Conservation (phyloP, 2,113 vertebrate genomes). For the Catagonus wagneri region DNA sequence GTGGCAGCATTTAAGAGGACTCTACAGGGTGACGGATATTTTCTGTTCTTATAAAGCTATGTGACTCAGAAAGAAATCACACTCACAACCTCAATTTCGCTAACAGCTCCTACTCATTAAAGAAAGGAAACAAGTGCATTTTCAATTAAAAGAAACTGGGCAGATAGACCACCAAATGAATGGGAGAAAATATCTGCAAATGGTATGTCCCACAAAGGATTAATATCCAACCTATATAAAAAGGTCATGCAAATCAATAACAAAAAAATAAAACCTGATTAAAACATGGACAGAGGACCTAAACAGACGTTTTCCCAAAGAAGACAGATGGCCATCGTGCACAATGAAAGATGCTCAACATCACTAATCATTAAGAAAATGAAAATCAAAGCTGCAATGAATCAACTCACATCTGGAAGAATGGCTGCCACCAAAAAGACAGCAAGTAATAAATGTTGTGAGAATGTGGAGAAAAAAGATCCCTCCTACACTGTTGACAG, state of each 20-base stretch:
- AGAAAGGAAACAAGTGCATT: neutral
- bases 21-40: neutral
- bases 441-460: neutral
- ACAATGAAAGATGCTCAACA: neutral
- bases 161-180: neutral
- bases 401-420: neutral
- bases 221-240: neutral
- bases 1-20: neutral
- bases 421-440: neutral
- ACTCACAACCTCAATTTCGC: slow-evolving; percentile 7
- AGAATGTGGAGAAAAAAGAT: neutral
- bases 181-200: neutral
- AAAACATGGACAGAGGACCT: neutral
- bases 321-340: neutral
- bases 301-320: neutral
- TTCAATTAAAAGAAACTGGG: slow-evolving; percentile 33
- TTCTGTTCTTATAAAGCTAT: slow-evolving; percentile 53
- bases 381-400: neutral
- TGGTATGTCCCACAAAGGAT: neutral
- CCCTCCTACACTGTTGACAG: neutral
- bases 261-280: neutral
- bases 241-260: neutral
- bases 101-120: slow-evolving; percentile 61
- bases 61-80: slow-evolving; percentile 66
- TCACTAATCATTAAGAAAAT: neutral